A percentile compares a stretch with the other conserved stretches of the same genome.
Evolutionary conservation across 2,113 vertebrate genomes (phyloP).

Genomic region (Ameiurus melas): DNA sequence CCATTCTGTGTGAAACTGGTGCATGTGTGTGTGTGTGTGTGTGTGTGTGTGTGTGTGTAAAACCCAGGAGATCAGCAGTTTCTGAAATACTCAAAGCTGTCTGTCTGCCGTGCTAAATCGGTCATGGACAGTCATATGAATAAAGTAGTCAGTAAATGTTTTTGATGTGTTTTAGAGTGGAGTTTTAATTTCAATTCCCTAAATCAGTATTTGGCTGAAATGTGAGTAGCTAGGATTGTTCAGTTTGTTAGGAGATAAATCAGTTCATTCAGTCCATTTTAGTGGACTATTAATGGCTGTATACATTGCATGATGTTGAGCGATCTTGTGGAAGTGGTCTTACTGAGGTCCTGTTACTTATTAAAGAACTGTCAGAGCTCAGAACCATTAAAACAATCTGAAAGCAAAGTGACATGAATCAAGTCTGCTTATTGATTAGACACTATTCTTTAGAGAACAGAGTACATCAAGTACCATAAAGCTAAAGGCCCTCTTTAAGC

Average conservation of each 20-base stretch:
- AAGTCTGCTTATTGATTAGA: not conserved
- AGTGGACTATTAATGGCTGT: no score
- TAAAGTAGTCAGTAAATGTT: not conserved
- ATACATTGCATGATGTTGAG: no score
- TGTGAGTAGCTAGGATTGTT: not conserved
- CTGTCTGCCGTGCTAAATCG: not conserved
- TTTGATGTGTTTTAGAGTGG: not conserved
- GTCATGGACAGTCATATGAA: not conserved
- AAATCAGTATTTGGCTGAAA: not conserved
- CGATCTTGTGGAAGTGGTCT: no score
- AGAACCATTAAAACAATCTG: slow-evolving; percentile 2
- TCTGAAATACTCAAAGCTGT: not conserved
- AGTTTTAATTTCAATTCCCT: not conserved
- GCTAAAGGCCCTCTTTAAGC: not conserved
- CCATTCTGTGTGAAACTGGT: not conserved
- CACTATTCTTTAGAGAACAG: not conserved
- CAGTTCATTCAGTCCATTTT: no score
- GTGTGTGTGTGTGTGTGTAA: not conserved
- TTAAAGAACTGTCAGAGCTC: not conserved
- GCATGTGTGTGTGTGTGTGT: not conserved
- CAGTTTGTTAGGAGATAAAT: not conserved
- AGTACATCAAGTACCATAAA: not conserved
- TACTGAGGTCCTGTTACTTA: not conserved
- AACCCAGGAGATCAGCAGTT: not conserved
- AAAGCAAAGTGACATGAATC: slow-evolving; percentile 18